Evolutionary conservation across 92 coral and sea anemone species (phyloP).

Genomic region (Bergia puertoricense): DNA sequence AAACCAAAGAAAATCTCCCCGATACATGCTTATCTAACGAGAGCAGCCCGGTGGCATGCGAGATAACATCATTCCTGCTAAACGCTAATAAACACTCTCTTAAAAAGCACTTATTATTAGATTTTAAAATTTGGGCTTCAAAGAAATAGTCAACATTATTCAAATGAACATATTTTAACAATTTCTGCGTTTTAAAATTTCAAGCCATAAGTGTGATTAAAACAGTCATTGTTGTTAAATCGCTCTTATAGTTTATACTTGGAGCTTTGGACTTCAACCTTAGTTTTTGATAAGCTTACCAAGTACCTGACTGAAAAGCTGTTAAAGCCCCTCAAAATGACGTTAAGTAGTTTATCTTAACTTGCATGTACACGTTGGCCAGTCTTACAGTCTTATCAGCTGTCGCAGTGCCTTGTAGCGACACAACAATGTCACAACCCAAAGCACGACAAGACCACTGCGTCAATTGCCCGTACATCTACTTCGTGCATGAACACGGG

Average conservation of each 20-base stretch:
- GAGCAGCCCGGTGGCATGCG: constrained; percentile 9
- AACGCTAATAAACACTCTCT: constrained; percentile 33
- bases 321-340: constrained; percentile 21
- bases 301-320: constrained; percentile 40
- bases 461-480: neutral
- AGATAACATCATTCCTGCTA: constrained; percentile 30
- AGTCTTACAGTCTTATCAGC: constrained; percentile 11
- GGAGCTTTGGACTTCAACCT: constrained; percentile 14
- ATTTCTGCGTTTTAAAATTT: neutral
- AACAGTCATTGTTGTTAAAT: neutral
- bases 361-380: neutral
- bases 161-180: neutral
- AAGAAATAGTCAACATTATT: neutral
- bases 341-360: constrained; percentile 35
- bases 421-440: constrained; percentile 32
- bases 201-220: neutral
- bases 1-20: neutral
- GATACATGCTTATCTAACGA: constrained; percentile 28
- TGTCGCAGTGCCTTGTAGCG: constrained; percentile 14
- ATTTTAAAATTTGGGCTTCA: neutral
- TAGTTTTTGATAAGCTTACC: constrained; percentile 16
- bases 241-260: neutral
- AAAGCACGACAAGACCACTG: neutral
- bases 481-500: neutral
- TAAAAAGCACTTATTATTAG: neutral